phyloP scores from a whole-genome alignment of 2,797 vertebrate species.

The Apodemus agrarius region DNA sequence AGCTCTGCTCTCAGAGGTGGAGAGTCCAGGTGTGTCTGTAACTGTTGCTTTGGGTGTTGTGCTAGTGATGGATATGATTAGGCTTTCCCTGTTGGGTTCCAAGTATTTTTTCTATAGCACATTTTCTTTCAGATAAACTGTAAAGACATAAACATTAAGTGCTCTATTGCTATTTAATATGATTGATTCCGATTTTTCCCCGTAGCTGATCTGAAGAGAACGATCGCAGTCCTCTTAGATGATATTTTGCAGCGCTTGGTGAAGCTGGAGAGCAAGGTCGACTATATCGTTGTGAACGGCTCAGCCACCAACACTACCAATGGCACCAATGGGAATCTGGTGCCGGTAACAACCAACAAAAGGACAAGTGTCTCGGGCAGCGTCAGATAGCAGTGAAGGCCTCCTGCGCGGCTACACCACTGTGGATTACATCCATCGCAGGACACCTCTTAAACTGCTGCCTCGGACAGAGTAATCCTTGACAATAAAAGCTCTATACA shows the following conservation, averaged over 20 bases:
- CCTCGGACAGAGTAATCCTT: conserved; percentile 77
- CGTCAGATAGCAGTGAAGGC: conserved; percentile 86
- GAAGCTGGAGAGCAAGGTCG: conserved; percentile 96
- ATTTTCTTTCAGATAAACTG: conserved; percentile 25
- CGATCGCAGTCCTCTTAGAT: conserved; percentile 97
- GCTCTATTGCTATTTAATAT: conserved; percentile 21
- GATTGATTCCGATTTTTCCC: conserved; percentile 49
- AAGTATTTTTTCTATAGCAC: background rate
- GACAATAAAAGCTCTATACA: conserved; percentile 60
- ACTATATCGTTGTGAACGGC: conserved; percentile 91
- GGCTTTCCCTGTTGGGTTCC: background rate
- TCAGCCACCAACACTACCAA: conserved; percentile 93
- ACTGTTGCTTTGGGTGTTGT: conserved; percentile 31
- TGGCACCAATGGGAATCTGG: conserved; percentile 85
- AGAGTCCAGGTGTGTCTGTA: background rate
- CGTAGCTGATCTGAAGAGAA: conserved; percentile 97
- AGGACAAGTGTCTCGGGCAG: conserved; percentile 85
- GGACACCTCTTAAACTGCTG: conserved; percentile 75
- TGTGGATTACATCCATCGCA: conserved; percentile 65
- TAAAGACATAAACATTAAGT: conserved; percentile 38
- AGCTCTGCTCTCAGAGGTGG: conserved; percentile 11
- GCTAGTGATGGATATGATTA: background rate
- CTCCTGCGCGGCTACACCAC: background rate
- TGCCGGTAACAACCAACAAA: conserved; percentile 86
- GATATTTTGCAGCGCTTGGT: conserved; percentile 96